Base-by-base conservation (phyloP, 2,113 vertebrate species). In the Meleagris gallopavo region DNA sequence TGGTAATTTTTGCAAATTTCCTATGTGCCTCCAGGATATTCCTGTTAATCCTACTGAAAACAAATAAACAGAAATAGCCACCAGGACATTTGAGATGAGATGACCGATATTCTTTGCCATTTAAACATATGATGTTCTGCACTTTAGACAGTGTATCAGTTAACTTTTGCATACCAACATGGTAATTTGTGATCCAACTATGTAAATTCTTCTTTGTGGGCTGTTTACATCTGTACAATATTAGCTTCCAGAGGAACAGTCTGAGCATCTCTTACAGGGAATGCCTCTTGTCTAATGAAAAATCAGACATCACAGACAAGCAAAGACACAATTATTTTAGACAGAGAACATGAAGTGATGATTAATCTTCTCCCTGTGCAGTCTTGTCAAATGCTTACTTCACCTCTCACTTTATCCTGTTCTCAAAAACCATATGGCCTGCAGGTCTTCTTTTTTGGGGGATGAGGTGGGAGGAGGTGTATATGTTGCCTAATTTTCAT, bases 351-450 rank as follows among this genome's bases (percentile, higher is more conserved):
- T 96, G 96, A 98, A 98, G 92, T 85, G 92, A 74, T 98, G 98
- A 99, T 99, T 98, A 98, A 98, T 98, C 97, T 96, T 98, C 97
- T 98, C 98, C 97, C 95, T 94, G 73, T 97, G 98, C 97, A 97
- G 98, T 98, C 98, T 97, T 98, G 97, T 98, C 98, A 98, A 98
- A 98, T 80, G 94, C 98, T 99, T 98, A 98, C 98, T 98, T 99
- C 98, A 98, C 97, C 97, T 98, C 97, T 95, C 97, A 97, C 96
- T 98, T 98, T 97, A 97, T 98, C 98, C 98, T 98, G 96, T 98
- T 98, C 98, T 98, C 97, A 98, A 97, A 98, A 97, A 97, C 98
- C 98, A 99, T 99, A 98, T 99, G 98, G 98, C 94, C 93, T 95
- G 97, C 96, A 98, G 97, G 96, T 98, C 96, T 96, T 97, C 94